A percentile compares a stretch with the other conserved stretches of the same genome.
These are phyloP conservation scores for Cebidichthys violaceus DNA, from an alignment of 2,113 vertebrate genomes.

Conservation along the genomic window DNA sequence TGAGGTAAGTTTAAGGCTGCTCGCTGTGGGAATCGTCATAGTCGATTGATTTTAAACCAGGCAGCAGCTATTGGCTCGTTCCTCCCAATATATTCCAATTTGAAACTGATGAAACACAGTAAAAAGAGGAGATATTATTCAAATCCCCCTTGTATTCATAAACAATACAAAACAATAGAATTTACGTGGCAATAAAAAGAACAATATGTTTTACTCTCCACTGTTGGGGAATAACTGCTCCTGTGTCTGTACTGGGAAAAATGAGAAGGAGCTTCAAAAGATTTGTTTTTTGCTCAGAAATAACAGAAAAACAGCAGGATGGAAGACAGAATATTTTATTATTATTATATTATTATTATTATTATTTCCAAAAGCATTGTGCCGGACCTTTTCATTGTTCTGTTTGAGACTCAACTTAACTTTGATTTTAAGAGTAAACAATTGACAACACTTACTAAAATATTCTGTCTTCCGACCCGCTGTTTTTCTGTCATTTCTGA, in stretches of 20 bases:
- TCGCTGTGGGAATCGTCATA: background rate
- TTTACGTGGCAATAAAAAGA: background rate
- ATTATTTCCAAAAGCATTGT: too few species aligned
- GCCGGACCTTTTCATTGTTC: too few species aligned
- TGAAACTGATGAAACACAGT: background rate
- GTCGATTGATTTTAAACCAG: conserved; percentile 10
- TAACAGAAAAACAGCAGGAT: background rate
- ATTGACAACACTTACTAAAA: too few species aligned
- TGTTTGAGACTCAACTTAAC: too few species aligned
- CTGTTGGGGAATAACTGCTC: background rate
- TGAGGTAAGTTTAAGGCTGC: background rate
- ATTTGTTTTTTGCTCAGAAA: background rate
- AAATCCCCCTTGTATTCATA: background rate
- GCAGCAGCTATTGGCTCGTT: background rate
- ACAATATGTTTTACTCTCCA: background rate
- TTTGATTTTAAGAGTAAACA: too few species aligned
- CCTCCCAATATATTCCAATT: background rate
- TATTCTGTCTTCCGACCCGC: background rate
- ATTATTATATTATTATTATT: too few species aligned
- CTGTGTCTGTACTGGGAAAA: background rate
- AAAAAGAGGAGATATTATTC: background rate
- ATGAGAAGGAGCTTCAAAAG: background rate
- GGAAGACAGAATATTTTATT: background rate
- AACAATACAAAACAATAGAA: too few species aligned
- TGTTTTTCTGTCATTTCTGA: background rate